phyloP scores from a whole-genome alignment of 2,888 invertebrate genomes.

The Hydroisotoma schaefferi region DNA sequence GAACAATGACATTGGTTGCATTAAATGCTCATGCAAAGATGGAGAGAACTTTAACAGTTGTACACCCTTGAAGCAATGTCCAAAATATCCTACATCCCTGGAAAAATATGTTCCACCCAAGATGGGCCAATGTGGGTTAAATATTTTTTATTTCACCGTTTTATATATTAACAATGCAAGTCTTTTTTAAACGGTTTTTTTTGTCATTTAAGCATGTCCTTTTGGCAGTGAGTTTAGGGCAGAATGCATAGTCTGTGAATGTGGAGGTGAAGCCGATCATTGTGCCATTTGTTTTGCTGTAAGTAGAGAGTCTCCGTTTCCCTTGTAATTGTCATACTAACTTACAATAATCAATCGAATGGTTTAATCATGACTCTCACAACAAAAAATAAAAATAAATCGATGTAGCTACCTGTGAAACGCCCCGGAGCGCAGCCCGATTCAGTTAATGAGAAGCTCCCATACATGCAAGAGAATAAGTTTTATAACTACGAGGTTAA shows the following conservation, averaged over 20 bases:
- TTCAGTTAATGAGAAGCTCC: background rate
- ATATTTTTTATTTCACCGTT: background rate
- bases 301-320: background rate
- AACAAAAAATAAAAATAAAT: background rate
- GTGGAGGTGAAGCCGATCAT: background rate
- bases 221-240: background rate
- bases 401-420: background rate
- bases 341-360: background rate
- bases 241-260: background rate
- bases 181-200: background rate
- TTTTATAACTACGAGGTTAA: background rate
- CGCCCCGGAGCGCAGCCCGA: background rate
- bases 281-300: slow-evolving; percentile 1
- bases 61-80: background rate
- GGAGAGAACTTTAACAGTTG: background rate
- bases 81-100: background rate
- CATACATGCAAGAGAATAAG: background rate
- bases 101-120: background rate
- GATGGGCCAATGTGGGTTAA: background rate
- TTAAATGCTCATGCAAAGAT: background rate
- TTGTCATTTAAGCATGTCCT: background rate
- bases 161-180: background rate
- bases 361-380: background rate
- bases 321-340: too few species aligned
- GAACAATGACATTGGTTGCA: background rate